Conservation (phyloP, 92 coral and sea anemone species). For the Nematostella vectensis region DNA sequence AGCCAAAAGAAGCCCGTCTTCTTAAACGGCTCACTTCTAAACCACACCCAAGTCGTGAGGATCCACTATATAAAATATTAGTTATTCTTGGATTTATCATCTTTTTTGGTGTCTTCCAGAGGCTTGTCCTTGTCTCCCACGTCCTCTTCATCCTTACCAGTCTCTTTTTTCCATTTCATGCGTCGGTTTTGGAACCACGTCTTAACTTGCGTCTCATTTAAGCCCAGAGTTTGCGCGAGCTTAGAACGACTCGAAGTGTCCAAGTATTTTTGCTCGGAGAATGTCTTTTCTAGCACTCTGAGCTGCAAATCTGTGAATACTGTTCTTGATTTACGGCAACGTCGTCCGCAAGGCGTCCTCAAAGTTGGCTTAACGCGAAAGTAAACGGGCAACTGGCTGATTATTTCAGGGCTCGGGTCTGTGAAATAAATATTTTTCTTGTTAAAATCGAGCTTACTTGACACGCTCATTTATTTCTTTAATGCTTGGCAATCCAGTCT, state of each 20-base stretch:
- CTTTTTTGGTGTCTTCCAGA: not conserved
- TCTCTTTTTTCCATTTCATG: conserved; percentile 95
- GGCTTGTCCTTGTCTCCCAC: not conserved
- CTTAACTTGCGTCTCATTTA: conserved; percentile 95
- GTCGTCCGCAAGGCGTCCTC: conserved; percentile 89
- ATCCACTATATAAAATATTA: not conserved
- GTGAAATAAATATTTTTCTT: no score
- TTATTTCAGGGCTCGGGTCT: conserved; percentile 83
- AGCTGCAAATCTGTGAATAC: conserved; percentile 96
- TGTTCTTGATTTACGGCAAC: conserved; percentile 95
- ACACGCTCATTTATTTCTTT: no score
- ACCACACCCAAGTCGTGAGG: not conserved
- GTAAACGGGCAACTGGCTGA: conserved; percentile 82
- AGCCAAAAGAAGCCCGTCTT: no score
- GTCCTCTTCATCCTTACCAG: conserved; percentile 8
- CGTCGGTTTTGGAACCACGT: conserved; percentile 98
- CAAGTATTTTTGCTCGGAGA: conserved; percentile 89
- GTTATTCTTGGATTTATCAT: not conserved
- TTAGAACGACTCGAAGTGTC: conserved; percentile 94
- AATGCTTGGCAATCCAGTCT: no score
- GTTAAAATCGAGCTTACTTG: no score
- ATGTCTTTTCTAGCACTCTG: conserved; percentile 86
- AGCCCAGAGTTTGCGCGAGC: conserved; percentile 85
- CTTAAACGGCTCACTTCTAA: not conserved
- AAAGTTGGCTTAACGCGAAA: conserved; percentile 93